Evolutionary conservation across 2,797 vertebrate species (phyloP).

Genomic region (Furcifer pardalis): DNA sequence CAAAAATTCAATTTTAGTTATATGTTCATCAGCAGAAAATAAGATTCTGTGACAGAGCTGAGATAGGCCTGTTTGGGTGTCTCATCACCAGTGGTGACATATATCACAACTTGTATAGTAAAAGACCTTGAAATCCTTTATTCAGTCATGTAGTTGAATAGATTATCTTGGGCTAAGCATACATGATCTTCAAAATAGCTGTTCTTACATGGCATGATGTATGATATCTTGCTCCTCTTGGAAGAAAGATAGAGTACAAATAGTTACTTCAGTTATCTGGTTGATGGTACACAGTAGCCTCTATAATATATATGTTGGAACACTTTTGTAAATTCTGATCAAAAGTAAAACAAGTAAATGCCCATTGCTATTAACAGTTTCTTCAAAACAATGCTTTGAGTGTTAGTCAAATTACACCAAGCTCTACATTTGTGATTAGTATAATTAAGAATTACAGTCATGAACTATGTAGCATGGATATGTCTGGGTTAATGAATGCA

Average conservation of each 20-base stretch:
- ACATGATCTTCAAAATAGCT: background rate
- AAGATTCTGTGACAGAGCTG: no score
- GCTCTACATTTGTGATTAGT: background rate
- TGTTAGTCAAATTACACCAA: background rate
- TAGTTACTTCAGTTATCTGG: background rate
- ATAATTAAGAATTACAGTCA: conserved; percentile 14
- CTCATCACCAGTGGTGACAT: background rate
- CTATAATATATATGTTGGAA: background rate
- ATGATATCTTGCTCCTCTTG: background rate
- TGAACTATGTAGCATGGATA: background rate
- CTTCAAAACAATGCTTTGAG: background rate
- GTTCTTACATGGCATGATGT: background rate
- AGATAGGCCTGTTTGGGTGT: background rate
- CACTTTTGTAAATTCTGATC: background rate
- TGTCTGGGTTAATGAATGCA: background rate
- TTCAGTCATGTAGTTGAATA: background rate
- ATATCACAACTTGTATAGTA: background rate
- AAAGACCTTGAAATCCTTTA: background rate
- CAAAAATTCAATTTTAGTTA: no score
- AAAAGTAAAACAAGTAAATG: background rate
- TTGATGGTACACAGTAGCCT: background rate
- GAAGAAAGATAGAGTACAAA: background rate
- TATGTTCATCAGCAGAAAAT: background rate
- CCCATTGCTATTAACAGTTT: background rate
- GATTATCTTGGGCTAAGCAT: background rate